Evolutionary conservation across 1,140 invertebrate genomes (phyloP).

Genomic region (Lepidurus packardi): DNA sequence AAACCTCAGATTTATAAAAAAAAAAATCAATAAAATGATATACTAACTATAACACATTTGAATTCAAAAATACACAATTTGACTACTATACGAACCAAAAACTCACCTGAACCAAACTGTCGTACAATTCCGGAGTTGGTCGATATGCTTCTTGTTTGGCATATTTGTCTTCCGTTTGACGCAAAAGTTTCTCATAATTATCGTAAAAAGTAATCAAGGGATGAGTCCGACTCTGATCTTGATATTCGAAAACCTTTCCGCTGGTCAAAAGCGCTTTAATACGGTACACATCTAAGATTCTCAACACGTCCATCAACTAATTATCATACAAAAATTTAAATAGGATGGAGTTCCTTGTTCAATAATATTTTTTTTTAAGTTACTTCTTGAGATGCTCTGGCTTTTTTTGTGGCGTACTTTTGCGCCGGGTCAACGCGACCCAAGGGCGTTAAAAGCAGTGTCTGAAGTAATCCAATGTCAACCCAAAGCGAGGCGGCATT

Average conservation of each 20-base stretch:
- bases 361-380: not conserved
- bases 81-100: not conserved
- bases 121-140: not conserved
- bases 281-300: not conserved
- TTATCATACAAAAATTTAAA: not conserved
- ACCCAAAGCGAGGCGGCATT: conserved; percentile 44
- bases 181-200: not conserved
- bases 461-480: conserved; percentile 45
- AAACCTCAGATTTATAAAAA: too few relatives aligned
- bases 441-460: conserved; percentile 46
- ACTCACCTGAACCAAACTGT: not conserved
- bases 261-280: not conserved
- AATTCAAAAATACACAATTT: not conserved
- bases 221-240: not conserved
- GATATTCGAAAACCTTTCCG: not conserved
- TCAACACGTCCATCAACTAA: not conserved
- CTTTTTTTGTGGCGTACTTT: conserved; percentile 60
- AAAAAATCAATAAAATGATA: not conserved
- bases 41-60: not conserved
- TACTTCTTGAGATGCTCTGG: conserved; percentile 60
- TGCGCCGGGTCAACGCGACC: conserved; percentile 64
- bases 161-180: conserved; percentile 3
- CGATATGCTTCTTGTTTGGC: conserved; percentile 2
- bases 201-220: not conserved
- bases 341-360: not conserved